Base-by-base conservation (phyloP, 2,888 invertebrate species). In the Spatulosminthurus flaviceps region DNA sequence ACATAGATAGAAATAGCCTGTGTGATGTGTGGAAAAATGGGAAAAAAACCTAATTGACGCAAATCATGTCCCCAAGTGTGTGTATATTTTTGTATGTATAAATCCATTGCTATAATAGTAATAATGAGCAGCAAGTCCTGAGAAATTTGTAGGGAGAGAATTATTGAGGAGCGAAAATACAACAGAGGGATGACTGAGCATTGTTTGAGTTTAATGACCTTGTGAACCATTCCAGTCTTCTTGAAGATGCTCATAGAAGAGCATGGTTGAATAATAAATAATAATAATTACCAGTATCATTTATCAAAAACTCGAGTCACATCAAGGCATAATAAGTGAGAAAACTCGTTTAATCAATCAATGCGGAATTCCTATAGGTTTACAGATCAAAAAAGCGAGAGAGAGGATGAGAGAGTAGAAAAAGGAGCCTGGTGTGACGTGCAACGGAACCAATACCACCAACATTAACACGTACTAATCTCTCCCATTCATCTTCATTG, bases 401-500 rank as follows among this genome's bases (percentile, higher is more conserved):
- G 43, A 24, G 43, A 76, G 66, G 61, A 51, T 64, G 26, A n/a
- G 42, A 34, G 34, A 26, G 69, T 28, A 69, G 69, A 69, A 69
- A 11, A 29, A 70, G 22, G 24, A 29, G 51, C 51, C 51, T 51
- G 51, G n/a, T 51, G 51, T n/a, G 51, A 76, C 64, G 64, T 70
- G 1, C 60, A 21, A 77, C 42, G 43, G 66, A 75, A 34, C 70
- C 77, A 77, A 70, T 78, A 76, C 76, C 67, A 42, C 67, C 64
- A 66, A 77, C 84, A 85, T 85, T 85, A 84, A 84, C 84, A 85
- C 84, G 84, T 85, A 85, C 84, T 85, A 85, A 85, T 85, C 84
- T 85, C 81, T 77, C 82, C 84, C 84, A 85, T 85, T 85, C 83
- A 84, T 85, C 84, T 84, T 85, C 82, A 83, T 85, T 84, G 84